Percentiles rank a stretch among this genome's conserved stretches.
phyloP scores from a whole-genome alignment of 2,797 vertebrate species.

The Ceyx erithaca region DNA sequence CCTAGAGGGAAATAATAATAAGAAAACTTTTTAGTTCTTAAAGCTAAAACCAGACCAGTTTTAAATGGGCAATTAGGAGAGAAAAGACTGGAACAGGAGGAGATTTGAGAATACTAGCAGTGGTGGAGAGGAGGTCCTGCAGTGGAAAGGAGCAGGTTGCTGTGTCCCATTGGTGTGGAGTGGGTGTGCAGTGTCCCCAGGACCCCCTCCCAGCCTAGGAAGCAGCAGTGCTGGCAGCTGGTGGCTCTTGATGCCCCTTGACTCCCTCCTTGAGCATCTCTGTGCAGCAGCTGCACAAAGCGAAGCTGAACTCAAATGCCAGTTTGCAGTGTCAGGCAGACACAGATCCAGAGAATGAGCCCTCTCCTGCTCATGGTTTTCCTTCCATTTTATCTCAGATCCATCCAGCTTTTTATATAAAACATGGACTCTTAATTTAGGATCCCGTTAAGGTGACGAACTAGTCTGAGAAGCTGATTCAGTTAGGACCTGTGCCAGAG shows the following conservation, averaged over 20 bases:
- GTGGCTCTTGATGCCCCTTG: fast-evolving
- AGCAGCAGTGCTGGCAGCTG: not conserved
- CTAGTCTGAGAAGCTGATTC: slow-evolving; percentile 8
- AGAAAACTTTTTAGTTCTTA: not conserved
- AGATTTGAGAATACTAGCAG: not conserved
- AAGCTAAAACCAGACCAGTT: not conserved
- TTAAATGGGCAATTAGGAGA: not conserved
- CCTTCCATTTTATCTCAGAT: not conserved
- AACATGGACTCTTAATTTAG: slow-evolving; percentile 19
- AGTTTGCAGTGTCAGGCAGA: not conserved
- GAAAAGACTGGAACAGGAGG: not conserved
- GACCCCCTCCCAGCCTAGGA: not conserved
- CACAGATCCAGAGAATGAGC: not conserved
- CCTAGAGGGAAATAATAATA: not conserved
- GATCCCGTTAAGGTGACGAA: not conserved
- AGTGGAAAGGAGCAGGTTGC: not conserved
- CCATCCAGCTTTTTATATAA: not conserved
- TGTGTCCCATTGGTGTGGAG: not conserved
- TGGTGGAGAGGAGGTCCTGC: not conserved
- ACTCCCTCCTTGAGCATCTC: not conserved
- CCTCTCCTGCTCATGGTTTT: not conserved
- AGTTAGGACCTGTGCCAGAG: slow-evolving; percentile 21
- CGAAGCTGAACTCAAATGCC: not conserved
- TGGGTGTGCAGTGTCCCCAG: not conserved
- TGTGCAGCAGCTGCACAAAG: not conserved